These are phyloP conservation scores for Intellagama lesueurii DNA, from an alignment of 2,797 vertebrate genomes.

Conservation along the genomic window DNA sequence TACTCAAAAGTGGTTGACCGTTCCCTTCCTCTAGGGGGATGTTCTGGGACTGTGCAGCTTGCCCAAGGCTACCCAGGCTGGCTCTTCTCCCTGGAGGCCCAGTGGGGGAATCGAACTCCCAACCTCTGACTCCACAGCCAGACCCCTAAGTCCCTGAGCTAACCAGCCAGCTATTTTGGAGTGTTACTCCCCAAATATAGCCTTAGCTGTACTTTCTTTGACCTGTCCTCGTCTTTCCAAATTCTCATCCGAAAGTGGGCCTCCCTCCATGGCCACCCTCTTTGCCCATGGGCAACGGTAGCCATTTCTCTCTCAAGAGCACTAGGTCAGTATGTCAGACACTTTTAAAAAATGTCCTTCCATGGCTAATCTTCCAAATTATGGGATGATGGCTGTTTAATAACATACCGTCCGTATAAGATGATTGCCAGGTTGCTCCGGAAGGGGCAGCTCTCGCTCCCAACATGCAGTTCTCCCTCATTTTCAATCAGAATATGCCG, in stretches of 20 bases:
- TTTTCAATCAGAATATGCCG: slow-evolving; percentile 91
- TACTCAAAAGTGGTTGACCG: too few relatives aligned
- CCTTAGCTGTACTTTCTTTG: not conserved
- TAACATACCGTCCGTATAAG: slow-evolving; percentile 89
- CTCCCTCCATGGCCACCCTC: not conserved
- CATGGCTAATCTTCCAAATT: slow-evolving; percentile 18
- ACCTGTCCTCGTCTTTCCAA: not conserved
- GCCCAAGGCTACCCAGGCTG: too few relatives aligned
- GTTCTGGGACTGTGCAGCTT: too few relatives aligned
- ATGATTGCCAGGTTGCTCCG: slow-evolving; percentile 88
- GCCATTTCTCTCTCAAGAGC: not conserved
- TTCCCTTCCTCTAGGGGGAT: too few relatives aligned
- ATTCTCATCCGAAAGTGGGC: not conserved
- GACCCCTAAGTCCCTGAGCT: too few relatives aligned
- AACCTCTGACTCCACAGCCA: too few relatives aligned
- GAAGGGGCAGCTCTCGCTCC: slow-evolving; percentile 90
- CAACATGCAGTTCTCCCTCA: slow-evolving; percentile 89
- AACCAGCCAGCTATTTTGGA: too few relatives aligned
- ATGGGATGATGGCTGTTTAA: slow-evolving; percentile 35
- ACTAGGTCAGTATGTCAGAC: not conserved
- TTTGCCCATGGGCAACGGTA: not conserved
- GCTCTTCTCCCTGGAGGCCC: too few relatives aligned
- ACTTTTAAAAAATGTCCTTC: not conserved
- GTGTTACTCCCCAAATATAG: not conserved
- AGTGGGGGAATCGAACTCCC: too few relatives aligned